A percentile compares a stretch with the other conserved stretches of the same genome.
These are phyloP conservation scores for Antheraea assamensis DNA, from an alignment of 2,888 invertebrate species.

Conservation along the genomic window DNA sequence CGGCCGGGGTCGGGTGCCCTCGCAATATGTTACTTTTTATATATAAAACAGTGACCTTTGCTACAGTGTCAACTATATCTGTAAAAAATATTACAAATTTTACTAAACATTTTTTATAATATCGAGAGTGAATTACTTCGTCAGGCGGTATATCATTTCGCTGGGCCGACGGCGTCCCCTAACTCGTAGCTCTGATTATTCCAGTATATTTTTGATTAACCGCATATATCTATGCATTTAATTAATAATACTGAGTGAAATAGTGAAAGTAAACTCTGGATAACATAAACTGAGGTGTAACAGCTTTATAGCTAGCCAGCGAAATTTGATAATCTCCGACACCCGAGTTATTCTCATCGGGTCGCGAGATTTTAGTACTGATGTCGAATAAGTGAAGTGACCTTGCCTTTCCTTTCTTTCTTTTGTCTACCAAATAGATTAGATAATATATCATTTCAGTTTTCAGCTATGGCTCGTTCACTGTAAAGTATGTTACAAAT, in stretches of 20 bases:
- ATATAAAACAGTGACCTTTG: slow-evolving; percentile 62
- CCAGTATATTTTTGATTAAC: not conserved
- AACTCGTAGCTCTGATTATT: not conserved
- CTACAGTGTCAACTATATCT: slow-evolving; percentile 18
- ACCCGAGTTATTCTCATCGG: too few relatives aligned
- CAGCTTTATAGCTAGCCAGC: too few relatives aligned
- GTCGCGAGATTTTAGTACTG: not conserved
- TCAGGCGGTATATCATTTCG: not conserved
- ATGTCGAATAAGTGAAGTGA: not conserved
- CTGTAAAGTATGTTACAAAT: not conserved
- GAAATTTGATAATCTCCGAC: too few relatives aligned
- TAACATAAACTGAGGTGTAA: too few relatives aligned
- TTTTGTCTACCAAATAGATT: not conserved
- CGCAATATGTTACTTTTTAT: slow-evolving; percentile 46
- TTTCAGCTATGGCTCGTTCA: not conserved
- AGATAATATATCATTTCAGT: not conserved
- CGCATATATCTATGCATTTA: not conserved
- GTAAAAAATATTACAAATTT: not conserved
- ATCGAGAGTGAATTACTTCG: not conserved
- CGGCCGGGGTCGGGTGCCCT: slow-evolving; percentile 36
- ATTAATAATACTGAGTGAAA: too few relatives aligned
- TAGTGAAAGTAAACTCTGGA: too few relatives aligned
- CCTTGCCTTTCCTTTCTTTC: not conserved
- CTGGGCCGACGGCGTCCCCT: not conserved
- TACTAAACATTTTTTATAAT: not conserved